A percentile compares a stretch with the other conserved stretches of the same genome.
These are phyloP conservation scores for Drosophila sp. DNA, from an alignment of 1,140 invertebrate species.

Conservation along the genomic window DNA sequence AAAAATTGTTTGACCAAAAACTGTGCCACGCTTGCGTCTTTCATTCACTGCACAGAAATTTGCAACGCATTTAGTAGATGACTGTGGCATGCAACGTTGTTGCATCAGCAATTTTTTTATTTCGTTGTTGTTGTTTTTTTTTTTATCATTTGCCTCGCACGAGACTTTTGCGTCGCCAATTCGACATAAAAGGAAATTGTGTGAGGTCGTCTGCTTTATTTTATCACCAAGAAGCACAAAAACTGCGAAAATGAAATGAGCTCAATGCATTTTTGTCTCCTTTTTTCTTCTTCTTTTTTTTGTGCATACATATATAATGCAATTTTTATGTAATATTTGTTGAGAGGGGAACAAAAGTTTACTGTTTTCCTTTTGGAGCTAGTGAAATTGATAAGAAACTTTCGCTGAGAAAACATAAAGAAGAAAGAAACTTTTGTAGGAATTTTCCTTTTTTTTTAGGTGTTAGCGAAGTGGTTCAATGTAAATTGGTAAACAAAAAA, in stretches of 20 bases:
- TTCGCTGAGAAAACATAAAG: neutral
- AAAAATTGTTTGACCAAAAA: conserved; percentile 63
- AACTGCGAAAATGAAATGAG: conserved; percentile 29
- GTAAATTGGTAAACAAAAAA: neutral
- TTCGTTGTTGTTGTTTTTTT: conserved; percentile 13
- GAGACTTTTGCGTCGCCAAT: conserved; percentile 71
- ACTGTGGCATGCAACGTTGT: conserved; percentile 72
- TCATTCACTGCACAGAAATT: conserved; percentile 32
- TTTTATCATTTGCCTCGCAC: conserved; percentile 68
- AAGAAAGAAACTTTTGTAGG: neutral
- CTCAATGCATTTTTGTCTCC: conserved; percentile 26
- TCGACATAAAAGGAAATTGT: conserved; percentile 70
- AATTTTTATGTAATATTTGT: conserved; percentile 63
- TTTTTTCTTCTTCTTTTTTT: conserved; percentile 26
- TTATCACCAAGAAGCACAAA: conserved; percentile 53
- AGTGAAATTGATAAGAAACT: conserved; percentile 64
- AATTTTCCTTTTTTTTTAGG: neutral
- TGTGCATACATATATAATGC: conserved; percentile 40
- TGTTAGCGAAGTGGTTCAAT: neutral
- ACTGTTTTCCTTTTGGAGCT: conserved; percentile 3
- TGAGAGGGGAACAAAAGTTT: conserved; percentile 35
- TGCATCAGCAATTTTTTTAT: conserved; percentile 67
- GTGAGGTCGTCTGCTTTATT: conserved; percentile 73
- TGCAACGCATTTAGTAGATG: conserved; percentile 72
- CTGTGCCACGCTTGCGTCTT: conserved; percentile 54